Conservation (phyloP, 2,113 vertebrate genomes). For the Eurystomus gularis region DNA sequence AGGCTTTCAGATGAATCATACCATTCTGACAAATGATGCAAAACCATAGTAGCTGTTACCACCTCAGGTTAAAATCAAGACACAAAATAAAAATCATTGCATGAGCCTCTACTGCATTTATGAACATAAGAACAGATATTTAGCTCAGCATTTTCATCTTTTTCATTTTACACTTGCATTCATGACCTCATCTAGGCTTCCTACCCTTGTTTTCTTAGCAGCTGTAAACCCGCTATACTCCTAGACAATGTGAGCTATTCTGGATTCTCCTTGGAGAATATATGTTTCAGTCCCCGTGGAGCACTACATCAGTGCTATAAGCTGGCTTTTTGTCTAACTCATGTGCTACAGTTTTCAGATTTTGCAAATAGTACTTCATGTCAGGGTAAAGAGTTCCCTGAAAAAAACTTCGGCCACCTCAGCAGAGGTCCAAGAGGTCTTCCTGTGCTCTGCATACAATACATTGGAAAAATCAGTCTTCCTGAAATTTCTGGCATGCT, state of each 20-base stretch:
- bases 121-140: background rate
- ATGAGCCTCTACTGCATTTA: background rate
- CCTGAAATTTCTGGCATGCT: background rate
- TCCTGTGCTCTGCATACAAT: background rate
- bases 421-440: background rate
- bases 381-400: background rate
- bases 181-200: background rate
- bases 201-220: background rate
- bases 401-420: background rate
- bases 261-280: background rate
- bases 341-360: background rate
- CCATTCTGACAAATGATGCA: background rate
- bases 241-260: background rate
- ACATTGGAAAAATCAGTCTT: background rate
- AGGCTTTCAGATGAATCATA: background rate
- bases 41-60: background rate
- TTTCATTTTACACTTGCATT: background rate
- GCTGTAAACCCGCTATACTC: background rate
- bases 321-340: background rate
- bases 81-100: background rate
- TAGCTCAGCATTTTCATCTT: background rate
- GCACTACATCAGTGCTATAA: background rate
- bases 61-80: constrained; percentile 13
- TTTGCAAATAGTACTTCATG: background rate
- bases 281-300: background rate